These are phyloP conservation scores for Knipowitschia caucasica DNA, from an alignment of 2,797 vertebrate species.

Conservation along the genomic window DNA sequence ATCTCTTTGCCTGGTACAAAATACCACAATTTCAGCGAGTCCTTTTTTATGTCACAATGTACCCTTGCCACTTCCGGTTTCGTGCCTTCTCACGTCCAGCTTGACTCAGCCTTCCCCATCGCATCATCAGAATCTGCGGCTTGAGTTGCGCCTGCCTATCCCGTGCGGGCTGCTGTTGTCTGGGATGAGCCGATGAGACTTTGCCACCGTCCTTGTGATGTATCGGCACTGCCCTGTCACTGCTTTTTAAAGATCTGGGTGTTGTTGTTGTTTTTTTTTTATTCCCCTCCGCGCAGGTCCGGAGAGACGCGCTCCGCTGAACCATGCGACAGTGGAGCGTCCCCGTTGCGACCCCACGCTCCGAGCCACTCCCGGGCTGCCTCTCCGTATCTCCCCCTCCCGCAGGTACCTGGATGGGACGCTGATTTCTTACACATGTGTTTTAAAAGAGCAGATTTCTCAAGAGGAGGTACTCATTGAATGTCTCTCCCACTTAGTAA, in stretches of 20 bases:
- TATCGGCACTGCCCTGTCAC: conserved; percentile 34
- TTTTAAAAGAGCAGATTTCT: neutral
- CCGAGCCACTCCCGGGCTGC: conserved; percentile 77
- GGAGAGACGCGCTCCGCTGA: conserved; percentile 60
- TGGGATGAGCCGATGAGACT: conserved; percentile 31
- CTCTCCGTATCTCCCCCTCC: conserved; percentile 71
- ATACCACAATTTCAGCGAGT: neutral
- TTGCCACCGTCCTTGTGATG: conserved; percentile 46
- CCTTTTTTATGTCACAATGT: conserved; percentile 25
- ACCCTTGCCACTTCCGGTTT: conserved; percentile 1
- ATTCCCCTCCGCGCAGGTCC: conserved; percentile 55
- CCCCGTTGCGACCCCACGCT: conserved; percentile 76
- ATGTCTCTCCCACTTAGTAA: neutral
- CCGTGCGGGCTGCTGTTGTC: conserved; percentile 15
- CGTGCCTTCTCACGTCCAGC: accelerated
- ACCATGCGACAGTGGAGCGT: conserved; percentile 84
- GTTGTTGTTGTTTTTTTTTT: conserved; percentile 30
- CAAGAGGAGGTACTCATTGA: neutral
- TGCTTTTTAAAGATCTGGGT: conserved; percentile 44
- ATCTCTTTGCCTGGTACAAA: no score
- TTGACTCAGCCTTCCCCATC: conserved; percentile 4
- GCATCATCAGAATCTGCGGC: conserved; percentile 21
- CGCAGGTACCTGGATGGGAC: conserved; percentile 60
- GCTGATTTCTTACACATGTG: neutral
- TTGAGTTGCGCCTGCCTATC: conserved; percentile 53